Conservation (phyloP, 2,888 invertebrate species). For the Caenorhabditis sp. region DNA sequence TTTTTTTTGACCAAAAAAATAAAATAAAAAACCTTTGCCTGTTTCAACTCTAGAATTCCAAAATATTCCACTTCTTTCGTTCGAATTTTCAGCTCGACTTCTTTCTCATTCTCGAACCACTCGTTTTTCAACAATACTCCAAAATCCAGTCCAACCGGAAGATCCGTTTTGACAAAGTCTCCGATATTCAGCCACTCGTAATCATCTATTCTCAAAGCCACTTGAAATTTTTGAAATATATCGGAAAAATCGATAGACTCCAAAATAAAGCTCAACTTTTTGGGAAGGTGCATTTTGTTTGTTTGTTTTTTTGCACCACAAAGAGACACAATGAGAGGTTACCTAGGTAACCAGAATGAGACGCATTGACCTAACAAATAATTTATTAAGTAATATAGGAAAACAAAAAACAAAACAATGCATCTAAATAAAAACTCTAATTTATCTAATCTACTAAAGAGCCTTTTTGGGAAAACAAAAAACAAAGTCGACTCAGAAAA, state of each 20-base stretch:
- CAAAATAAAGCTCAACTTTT: not conserved
- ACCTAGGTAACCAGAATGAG: not conserved
- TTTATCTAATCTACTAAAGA: not conserved
- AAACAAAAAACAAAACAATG: not conserved
- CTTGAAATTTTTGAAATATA: constrained; percentile 21
- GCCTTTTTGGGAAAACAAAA: not conserved
- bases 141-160: constrained; percentile 21
- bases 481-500: not conserved
- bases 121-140: constrained; percentile 13
- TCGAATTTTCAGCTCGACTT: constrained; percentile 29
- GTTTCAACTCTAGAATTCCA: constrained; percentile 13
- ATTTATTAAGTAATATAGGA: not conserved
- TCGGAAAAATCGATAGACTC: constrained; percentile 8
- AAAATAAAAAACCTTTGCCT: not conserved
- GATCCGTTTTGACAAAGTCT: constrained; percentile 11
- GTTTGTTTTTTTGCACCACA: too few species aligned
- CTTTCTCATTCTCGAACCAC: constrained; percentile 12
- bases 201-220: constrained; percentile 25
- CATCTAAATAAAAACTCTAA: not conserved
- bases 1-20: not conserved
- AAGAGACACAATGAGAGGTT: too few species aligned
- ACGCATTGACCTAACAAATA: not conserved
- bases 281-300: not conserved
- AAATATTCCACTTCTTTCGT: constrained; percentile 7
- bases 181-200: constrained; percentile 24